These are phyloP conservation scores for Orientallactaga sibirica DNA, from an alignment of 2,797 vertebrate species.

Conservation along the genomic window DNA sequence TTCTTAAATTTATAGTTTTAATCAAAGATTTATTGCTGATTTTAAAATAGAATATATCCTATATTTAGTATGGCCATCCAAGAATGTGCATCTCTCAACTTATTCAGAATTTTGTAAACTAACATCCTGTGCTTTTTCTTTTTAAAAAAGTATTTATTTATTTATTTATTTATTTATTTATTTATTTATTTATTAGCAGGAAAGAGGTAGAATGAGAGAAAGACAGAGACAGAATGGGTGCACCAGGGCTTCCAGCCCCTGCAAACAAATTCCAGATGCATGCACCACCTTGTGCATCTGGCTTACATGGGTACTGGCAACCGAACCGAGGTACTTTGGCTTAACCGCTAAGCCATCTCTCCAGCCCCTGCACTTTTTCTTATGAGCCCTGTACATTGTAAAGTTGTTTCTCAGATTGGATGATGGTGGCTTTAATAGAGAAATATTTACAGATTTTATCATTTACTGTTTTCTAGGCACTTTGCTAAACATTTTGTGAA, in stretches of 20 bases:
- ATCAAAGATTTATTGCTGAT: not conserved
- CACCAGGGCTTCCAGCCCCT: too few relatives aligned
- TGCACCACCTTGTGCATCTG: too few relatives aligned
- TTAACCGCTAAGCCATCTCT: too few relatives aligned
- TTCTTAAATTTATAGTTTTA: constrained; percentile 2
- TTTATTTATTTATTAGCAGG: too few relatives aligned
- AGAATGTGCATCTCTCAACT: not conserved
- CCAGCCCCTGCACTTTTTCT: not conserved
- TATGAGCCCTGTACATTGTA: not conserved
- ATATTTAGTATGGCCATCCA: constrained; percentile 34
- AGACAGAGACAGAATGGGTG: too few relatives aligned
- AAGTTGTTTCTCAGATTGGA: constrained; percentile 23
- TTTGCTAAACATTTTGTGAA: not conserved
- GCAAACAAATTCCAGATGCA: too few relatives aligned
- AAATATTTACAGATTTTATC: constrained; percentile 13
- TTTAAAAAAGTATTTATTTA: too few relatives aligned
- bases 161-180: too few relatives aligned
- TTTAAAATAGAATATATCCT: constrained; percentile 8
- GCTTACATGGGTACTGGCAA: too few relatives aligned
- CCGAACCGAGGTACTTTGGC: too few relatives aligned
- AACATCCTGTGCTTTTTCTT: not conserved
- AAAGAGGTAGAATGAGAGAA: too few relatives aligned
- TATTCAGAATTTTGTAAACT: not conserved
- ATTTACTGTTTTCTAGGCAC: not conserved
- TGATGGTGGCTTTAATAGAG: constrained; percentile 35